Evolutionary conservation across 1,140 invertebrate genomes (phyloP).

Genomic region (Capitella teleta): DNA sequence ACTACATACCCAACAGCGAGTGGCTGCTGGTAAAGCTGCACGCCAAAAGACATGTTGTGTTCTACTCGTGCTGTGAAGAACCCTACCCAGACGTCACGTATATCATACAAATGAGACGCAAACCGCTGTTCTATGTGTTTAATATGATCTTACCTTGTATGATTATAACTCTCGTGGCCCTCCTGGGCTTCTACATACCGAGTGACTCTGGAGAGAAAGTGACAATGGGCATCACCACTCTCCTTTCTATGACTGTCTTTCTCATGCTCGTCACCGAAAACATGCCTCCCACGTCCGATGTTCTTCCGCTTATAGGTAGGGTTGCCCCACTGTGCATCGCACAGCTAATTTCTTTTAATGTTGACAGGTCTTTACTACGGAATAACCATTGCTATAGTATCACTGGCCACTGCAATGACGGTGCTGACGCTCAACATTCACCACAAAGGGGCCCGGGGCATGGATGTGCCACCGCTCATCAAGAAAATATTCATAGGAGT

Average conservation of each 20-base stretch:
- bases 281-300: constrained; percentile 83
- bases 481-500: constrained; percentile 54
- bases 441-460: constrained; percentile 67
- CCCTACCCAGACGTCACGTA: constrained; percentile 38
- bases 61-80: constrained; percentile 56
- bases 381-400: constrained; percentile 79
- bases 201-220: constrained; percentile 84
- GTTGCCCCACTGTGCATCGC: neutral
- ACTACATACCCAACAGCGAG: constrained; percentile 44
- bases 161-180: constrained; percentile 64
- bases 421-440: constrained; percentile 64
- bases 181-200: constrained; percentile 83
- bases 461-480: constrained; percentile 58
- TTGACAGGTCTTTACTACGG: constrained; percentile 74
- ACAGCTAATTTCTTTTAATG: neutral
- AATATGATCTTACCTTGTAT: constrained; percentile 81
- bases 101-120: constrained; percentile 51
- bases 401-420: constrained; percentile 74
- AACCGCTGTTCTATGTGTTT: constrained; percentile 84
- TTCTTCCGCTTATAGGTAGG: constrained; percentile 74
- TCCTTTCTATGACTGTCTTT: constrained; percentile 86
- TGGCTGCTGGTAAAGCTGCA: constrained; percentile 60
- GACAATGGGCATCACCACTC: constrained; percentile 71
- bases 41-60: constrained; percentile 57
- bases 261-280: constrained; percentile 84